phyloP scores from a whole-genome alignment of 1,140 invertebrate species.

The Camponotus pennsylvanicus region DNA sequence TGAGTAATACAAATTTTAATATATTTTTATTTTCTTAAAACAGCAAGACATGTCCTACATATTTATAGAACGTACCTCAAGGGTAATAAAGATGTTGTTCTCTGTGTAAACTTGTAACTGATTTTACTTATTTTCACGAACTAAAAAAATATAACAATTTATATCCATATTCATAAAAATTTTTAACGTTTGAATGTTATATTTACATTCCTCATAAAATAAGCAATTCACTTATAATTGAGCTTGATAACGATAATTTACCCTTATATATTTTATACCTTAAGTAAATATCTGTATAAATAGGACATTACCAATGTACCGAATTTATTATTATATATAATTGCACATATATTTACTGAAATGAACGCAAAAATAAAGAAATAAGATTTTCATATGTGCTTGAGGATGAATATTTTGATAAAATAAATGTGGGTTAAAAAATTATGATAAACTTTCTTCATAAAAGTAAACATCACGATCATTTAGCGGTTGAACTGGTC shows the following conservation, averaged over 20 bases:
- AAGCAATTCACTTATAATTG: not conserved
- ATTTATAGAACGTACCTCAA: constrained; percentile 59
- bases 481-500: constrained; percentile 85
- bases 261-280: not conserved
- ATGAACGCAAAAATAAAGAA: not conserved
- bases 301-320: not conserved
- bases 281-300: not conserved
- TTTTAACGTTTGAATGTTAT: not conserved
- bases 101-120: constrained; percentile 54
- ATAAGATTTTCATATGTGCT: not conserved
- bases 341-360: not conserved
- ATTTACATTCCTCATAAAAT: not conserved
- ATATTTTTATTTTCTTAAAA: constrained; percentile 66
- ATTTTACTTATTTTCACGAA: constrained; percentile 34
- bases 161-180: not conserved
- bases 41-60: constrained; percentile 57
- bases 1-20: constrained; percentile 65
- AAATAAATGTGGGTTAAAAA: not conserved
- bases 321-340: not conserved
- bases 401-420: not conserved
- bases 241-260: not conserved
- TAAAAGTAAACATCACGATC: constrained; percentile 79
- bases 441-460: constrained; percentile 41
- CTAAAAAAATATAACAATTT: not conserved
- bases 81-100: constrained; percentile 74